phyloP scores from a whole-genome alignment of 2,797 vertebrate genomes.

The Pseudochirops cupreus region DNA sequence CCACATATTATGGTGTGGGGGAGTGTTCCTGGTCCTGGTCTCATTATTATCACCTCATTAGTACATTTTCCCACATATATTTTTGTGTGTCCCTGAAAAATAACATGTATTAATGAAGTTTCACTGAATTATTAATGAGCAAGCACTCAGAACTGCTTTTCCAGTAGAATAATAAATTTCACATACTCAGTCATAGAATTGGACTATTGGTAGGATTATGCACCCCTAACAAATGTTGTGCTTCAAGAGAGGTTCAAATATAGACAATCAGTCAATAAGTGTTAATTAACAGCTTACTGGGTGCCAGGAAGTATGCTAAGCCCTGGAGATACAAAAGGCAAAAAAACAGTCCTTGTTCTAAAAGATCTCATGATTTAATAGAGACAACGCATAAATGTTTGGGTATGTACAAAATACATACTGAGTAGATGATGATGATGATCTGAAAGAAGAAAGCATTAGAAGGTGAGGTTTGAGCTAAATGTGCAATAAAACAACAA shows the following conservation, averaged over 20 bases:
- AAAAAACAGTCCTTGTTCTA: not conserved
- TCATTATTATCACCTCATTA: not conserved
- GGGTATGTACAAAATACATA: not conserved
- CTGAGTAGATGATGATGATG: not conserved
- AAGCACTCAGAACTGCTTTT: not conserved
- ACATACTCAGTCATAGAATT: not conserved
- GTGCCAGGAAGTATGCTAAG: not conserved
- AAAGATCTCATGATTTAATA: not conserved
- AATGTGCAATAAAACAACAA: not conserved
- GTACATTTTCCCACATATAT: constrained; percentile 5
- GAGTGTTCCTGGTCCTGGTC: not conserved
- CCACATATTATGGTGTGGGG: not conserved
- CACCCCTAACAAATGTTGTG: constrained; percentile 24
- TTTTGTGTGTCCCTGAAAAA: constrained; percentile 55
- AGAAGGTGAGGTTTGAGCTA: not conserved
- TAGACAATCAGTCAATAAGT: not conserved
- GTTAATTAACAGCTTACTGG: not conserved
- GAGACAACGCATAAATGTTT: not conserved
- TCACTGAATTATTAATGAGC: constrained; percentile 41
- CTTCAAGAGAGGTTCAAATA: constrained; percentile 37
- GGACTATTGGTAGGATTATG: constrained; percentile 26
- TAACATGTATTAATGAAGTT: constrained; percentile 18
- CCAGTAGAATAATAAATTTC: constrained; percentile 42
- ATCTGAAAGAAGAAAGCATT: not conserved
- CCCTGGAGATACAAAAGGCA: not conserved